Base-by-base conservation (phyloP, 2,113 vertebrate species). In the Zootoca vivipara region DNA sequence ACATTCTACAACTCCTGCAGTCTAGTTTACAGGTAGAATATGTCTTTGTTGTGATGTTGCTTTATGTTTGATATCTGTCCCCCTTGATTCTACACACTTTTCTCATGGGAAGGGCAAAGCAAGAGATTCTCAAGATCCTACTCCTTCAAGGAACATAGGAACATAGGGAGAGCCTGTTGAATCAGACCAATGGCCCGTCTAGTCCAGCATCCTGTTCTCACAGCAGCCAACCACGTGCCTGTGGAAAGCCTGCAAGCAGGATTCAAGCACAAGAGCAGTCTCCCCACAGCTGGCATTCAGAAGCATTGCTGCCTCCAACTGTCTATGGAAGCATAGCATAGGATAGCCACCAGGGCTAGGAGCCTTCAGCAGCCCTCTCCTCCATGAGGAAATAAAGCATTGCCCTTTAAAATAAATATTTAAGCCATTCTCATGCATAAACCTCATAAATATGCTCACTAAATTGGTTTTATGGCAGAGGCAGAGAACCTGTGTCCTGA, bases 101-200 rank as follows among this genome's bases (percentile, higher is more conserved):
- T 89, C 90, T 56, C 20, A 46, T 85, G 46, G 86, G 20, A 16
- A 5, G 13, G 58, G 8, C 0, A 0, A 38, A 70, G 9, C 42
- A 18, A 67, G 0, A 0, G 20, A 67, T 28, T n/a, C 0, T 56
- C 58, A 38, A 0, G 0, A 6, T 78, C 1, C 20, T 73, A 15
- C 30, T 78, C 46, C 46, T 52, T 52, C 46, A 52, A 52, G 46
- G 46, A 52, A 52, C 46, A 46, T 46, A 46, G 46, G 46, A 46
- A 46, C 46, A 52, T 52, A 9, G 46, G 46, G 46, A 52, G 46
- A 52, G 10, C 42, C 42, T 46, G 38, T 38, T 38, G 38, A 38
- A 38, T 38, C 38, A 38, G 38, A 3, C 38, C 38, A 38, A 3
- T 38, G 38, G 38, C 38, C 38, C 38, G 3, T 3, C 38, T 38